Percentiles rank a stretch among this genome's conserved stretches.
Evolutionary conservation across 2,888 invertebrate species (phyloP).

Genomic region (Orthonevra nobilis): DNA sequence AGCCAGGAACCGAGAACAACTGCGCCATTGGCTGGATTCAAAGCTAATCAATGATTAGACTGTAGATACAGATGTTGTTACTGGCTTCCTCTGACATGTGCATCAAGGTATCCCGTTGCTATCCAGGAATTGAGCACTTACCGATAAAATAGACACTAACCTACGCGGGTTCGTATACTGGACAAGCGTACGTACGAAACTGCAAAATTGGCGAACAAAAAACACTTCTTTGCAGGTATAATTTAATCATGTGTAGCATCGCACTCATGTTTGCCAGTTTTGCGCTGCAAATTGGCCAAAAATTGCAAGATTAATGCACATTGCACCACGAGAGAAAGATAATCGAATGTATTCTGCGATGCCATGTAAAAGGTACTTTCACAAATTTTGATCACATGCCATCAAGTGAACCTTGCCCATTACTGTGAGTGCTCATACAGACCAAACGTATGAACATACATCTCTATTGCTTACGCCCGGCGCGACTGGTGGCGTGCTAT

Average conservation of each 20-base stretch:
- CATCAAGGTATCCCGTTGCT: slow-evolving; percentile 56
- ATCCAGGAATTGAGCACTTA: slow-evolving; percentile 58
- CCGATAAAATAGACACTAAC: slow-evolving; percentile 40
- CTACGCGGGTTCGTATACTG: slow-evolving; percentile 15
- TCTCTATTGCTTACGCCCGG: slow-evolving; percentile 19
- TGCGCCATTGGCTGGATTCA: slow-evolving; percentile 24
- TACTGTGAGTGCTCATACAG: slow-evolving; percentile 2
- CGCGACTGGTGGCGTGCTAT: too few species aligned
- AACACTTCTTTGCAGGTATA: slow-evolving; percentile 24
- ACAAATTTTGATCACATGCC: slow-evolving; percentile 47
- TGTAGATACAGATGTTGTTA: slow-evolving; percentile 24
- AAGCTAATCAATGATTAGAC: slow-evolving; percentile 51
- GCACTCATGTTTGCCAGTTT: slow-evolving; percentile 16
- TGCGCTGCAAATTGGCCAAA: slow-evolving; percentile 45
- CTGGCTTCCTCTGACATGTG: slow-evolving; percentile 46
- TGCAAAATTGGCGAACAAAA: too few species aligned
- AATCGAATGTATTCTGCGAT: slow-evolving; percentile 36
- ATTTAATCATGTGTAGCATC: slow-evolving; percentile 49
- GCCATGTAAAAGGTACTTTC: slow-evolving; percentile 43
- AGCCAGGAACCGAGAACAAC: slow-evolving; percentile 6
- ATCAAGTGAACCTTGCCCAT: slow-evolving; percentile 32
- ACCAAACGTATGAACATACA: not conserved
- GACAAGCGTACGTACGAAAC: not conserved
- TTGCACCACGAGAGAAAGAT: not conserved
- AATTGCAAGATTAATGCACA: slow-evolving; percentile 38